Conservation (phyloP, 2,113 vertebrate genomes). For the Psettodes erumei region DNA sequence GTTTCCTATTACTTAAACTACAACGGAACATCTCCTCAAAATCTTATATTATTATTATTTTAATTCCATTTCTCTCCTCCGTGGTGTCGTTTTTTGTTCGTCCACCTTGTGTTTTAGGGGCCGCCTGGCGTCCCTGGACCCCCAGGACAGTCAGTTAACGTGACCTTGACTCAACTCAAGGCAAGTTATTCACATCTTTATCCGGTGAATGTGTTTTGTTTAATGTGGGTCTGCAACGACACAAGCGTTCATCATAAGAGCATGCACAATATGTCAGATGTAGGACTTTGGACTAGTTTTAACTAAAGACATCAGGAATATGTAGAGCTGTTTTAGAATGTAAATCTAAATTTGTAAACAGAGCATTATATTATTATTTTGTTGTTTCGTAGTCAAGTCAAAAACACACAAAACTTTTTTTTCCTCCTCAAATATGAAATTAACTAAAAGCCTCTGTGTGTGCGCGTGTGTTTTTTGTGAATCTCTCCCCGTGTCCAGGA, state of each 20-base stretch:
- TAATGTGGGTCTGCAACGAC: neutral
- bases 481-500: slow-evolving; percentile 66
- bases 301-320: neutral
- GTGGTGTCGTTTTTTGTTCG: neutral
- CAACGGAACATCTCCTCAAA: no score
- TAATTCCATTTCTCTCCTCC: no score
- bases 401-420: neutral
- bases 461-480: neutral
- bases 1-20: no score
- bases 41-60: no score
- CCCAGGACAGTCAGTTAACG: slow-evolving; percentile 72
- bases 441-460: neutral
- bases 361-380: neutral
- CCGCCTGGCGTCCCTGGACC: slow-evolving; percentile 84
- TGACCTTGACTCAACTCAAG: slow-evolving; percentile 84
- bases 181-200: slow-evolving; percentile 60
- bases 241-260: neutral
- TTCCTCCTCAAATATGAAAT: no score
- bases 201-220: neutral
- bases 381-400: neutral
- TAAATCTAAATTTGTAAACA: neutral
- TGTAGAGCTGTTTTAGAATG: neutral
- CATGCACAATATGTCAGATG: neutral
- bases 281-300: neutral
- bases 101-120: slow-evolving; percentile 79